phyloP scores from a whole-genome alignment of 53 echinoderm and acorn worm species.

The Stichopus horrens region DNA sequence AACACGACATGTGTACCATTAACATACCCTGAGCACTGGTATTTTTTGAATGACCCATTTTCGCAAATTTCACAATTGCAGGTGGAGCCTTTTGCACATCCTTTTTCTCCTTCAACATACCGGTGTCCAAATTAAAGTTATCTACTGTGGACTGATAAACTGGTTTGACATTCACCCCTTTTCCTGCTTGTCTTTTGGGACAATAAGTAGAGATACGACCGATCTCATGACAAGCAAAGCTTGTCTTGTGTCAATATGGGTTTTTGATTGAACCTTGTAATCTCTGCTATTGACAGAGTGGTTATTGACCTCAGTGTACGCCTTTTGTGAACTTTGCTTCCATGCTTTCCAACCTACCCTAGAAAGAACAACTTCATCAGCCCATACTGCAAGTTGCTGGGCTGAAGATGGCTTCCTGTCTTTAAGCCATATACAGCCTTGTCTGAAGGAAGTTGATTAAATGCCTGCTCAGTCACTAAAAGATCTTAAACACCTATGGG shows the following conservation, averaged over 20 bases:
- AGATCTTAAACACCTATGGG: neutral
- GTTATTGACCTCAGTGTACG: neutral
- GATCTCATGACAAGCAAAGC: neutral
- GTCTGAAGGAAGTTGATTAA: neutral
- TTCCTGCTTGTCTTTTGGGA: neutral
- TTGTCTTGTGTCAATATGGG: neutral
- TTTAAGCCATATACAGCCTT: neutral
- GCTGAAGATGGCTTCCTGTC: constrained; percentile 8
- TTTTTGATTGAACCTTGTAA: neutral
- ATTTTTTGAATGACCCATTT: too few species aligned
- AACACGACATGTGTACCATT: too few species aligned
- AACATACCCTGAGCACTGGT: too few species aligned
- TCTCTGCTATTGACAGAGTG: neutral
- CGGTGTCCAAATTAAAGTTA: too few species aligned
- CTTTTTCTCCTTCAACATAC: too few species aligned
- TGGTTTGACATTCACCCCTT: neutral
- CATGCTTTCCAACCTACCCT: neutral
- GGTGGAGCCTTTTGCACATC: too few species aligned
- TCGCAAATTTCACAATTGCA: too few species aligned
- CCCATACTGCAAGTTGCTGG: neutral
- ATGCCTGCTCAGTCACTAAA: neutral
- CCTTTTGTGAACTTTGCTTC: neutral
- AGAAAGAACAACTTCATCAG: neutral
- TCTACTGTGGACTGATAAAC: neutral
- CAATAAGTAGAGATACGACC: neutral